These are phyloP conservation scores for Drosophila kikkawai DNA, from an alignment of 1,140 invertebrate species.

Conservation along the genomic window DNA sequence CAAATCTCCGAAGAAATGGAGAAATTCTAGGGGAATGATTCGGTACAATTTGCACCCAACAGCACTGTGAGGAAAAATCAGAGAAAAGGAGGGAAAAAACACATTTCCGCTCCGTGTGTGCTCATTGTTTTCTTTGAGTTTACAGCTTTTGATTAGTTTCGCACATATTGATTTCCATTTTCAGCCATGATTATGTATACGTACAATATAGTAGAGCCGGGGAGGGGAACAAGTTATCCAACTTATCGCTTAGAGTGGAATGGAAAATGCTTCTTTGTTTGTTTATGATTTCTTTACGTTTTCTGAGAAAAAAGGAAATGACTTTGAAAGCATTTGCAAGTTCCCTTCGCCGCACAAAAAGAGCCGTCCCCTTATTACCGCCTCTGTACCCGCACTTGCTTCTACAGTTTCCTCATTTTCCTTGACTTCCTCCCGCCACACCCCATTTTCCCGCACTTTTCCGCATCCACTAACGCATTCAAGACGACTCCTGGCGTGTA, in stretches of 20 bases:
- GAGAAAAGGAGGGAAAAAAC: background rate
- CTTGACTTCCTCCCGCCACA: constrained; percentile 4
- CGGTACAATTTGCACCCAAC: constrained; percentile 14
- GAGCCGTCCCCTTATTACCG: background rate
- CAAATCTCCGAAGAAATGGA: constrained; percentile 15
- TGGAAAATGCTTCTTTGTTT: constrained; percentile 37
- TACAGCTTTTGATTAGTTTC: constrained; percentile 61
- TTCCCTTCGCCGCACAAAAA: constrained; percentile 33
- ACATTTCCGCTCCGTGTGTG: constrained; percentile 35
- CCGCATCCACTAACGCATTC: constrained; percentile 15
- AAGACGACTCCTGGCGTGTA: constrained; percentile 21
- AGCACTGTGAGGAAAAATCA: background rate
- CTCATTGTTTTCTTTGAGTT: constrained; percentile 46
- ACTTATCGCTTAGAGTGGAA: constrained; percentile 35
- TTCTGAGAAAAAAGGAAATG: constrained; percentile 75
- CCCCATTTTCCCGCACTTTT: constrained; percentile 29
- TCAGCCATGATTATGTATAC: constrained; percentile 20
- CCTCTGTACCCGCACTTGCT: background rate
- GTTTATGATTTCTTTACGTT: constrained; percentile 70
- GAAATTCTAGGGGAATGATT: constrained; percentile 29
- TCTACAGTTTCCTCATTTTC: constrained; percentile 14
- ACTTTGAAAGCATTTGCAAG: constrained; percentile 62
- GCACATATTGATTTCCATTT: constrained; percentile 51
- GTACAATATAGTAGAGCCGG: constrained; percentile 17
- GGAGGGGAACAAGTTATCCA: constrained; percentile 30